A percentile compares a stretch with the other conserved stretches of the same genome.
Conservation (phyloP, 2,797 vertebrate species). For the Pangasius macronema region DNA sequence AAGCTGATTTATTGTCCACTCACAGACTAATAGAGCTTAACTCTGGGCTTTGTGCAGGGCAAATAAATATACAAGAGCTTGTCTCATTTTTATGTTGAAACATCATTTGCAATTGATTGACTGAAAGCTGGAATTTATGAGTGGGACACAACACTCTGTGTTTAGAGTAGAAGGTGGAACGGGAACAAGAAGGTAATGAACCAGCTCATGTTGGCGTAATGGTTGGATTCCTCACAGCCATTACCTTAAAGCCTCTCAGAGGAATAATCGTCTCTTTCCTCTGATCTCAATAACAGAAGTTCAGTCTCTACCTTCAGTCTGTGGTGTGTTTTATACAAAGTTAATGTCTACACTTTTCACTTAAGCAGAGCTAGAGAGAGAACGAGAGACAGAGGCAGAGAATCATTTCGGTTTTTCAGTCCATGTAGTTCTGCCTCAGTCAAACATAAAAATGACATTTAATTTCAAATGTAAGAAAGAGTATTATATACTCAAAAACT, state of each 20-base stretch:
- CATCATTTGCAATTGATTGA: background rate
- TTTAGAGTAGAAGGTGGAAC: slow-evolving; percentile 18
- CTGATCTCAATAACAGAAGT: slow-evolving; percentile 69
- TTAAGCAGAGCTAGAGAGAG: background rate
- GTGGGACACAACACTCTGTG: slow-evolving; percentile 6
- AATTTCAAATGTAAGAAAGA: background rate
- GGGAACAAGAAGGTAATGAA: slow-evolving; percentile 34
- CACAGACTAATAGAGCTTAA: background rate
- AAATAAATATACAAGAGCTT: slow-evolving; percentile 39
- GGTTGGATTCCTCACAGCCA: slow-evolving; percentile 62
- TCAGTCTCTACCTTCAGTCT: slow-evolving; percentile 52
- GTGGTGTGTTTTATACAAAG: slow-evolving; percentile 43
- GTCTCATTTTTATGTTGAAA: slow-evolving; percentile 44
- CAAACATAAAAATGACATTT: background rate
- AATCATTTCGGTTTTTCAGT: background rate
- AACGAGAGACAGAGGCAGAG: background rate
- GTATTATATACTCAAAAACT: background rate
- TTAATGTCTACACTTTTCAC: background rate
- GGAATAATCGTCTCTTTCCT: slow-evolving; percentile 60
- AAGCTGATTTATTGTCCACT: slow-evolving; percentile 32
- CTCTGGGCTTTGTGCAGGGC: slow-evolving; percentile 33
- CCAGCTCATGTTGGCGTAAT: slow-evolving; percentile 57
- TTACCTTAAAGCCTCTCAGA: slow-evolving; percentile 65
- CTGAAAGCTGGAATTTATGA: slow-evolving; percentile 36
- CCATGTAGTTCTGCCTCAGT: background rate